Evolutionary conservation across 2,888 invertebrate genomes (phyloP), one percentile per base, ranked within the genome.

Genomic region (Parnassius glacialis): DNA sequence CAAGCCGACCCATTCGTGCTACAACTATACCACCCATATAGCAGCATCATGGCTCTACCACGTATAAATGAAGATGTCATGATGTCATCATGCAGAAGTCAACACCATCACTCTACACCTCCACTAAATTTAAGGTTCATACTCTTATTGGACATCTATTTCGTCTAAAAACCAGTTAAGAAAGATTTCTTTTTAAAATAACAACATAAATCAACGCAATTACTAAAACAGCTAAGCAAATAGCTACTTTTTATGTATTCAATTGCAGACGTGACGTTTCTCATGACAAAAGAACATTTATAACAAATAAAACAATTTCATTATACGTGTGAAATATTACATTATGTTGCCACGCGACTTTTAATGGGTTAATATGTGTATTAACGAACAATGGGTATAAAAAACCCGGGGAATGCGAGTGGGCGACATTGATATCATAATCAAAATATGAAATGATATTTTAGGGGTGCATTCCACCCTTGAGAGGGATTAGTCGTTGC

Each of bases 401-500:
- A 89, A 88, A 87, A 79, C 65, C 68, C 71, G 65, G 71, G 68
- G 68, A 72, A 61, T 62, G 64, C 52, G 70, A 74, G 78, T 81
- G 82, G 83, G 81, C 78, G 87, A 85, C 87, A 86, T 81, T 88
- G 90, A 91, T 90, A 90, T 89, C 87, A 87, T 89, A 88, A 90
- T 90, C 89, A 87, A 90, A 90, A 91, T 90, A 90, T 90, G 89
- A 88, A 86, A 85, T 85, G 79, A 87, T 86, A 85, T 86, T 85
- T 57, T 80, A 68, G 74, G 78, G 79, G 84, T 79, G 78, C 65
- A 67, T 69, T 52, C 70, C 64, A 72, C 83, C 79, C 81, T 79
- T 71, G 74, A 80, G 76, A 72, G 79, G 83, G 83, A 81, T 81
- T 81, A 74, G 63, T 70, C 53, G 9, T 61, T 64, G 69, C 75